Percentiles rank a stretch among this genome's conserved stretches.
Conservation (phyloP, 2,113 vertebrate genomes). For the Entomyzon cyanotis region DNA sequence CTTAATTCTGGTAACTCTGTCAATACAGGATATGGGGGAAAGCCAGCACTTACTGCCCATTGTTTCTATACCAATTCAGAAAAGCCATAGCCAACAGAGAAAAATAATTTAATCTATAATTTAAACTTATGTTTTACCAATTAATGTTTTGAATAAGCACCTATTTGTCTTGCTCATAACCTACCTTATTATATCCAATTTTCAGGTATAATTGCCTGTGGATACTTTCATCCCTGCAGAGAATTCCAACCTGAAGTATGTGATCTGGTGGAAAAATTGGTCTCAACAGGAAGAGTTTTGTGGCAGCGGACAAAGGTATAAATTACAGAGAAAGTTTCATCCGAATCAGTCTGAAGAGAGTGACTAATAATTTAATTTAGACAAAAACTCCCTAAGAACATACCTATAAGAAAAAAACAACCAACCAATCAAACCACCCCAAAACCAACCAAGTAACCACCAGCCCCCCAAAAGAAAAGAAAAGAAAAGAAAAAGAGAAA, state of each 20-base stretch:
- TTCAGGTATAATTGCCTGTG: conserved; percentile 78
- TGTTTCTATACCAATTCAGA: neutral
- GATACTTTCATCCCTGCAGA: conserved; percentile 83
- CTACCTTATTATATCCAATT: neutral
- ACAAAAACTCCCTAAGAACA: neutral
- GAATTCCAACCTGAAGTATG: conserved; percentile 74
- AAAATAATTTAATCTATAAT: neutral
- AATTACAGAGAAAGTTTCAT: neutral
- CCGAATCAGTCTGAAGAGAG: neutral
- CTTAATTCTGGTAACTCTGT: neutral
- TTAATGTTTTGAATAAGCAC: neutral
- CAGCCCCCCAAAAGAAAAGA: no score
- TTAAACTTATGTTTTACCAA: neutral
- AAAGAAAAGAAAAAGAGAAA: neutral
- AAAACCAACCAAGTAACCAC: neutral
- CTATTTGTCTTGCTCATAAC: neutral
- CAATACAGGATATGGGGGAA: neutral
- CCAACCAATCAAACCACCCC: neutral
- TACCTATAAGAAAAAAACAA: neutral
- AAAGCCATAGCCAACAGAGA: neutral
- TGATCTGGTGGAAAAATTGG: conserved; percentile 73
- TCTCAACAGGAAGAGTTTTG: conserved; percentile 78
- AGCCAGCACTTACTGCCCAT: neutral
- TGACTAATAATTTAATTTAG: neutral
- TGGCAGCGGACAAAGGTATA: conserved; percentile 90